Base-by-base conservation (phyloP, 2,113 vertebrate genomes). In the Hiodon tergisus region DNA sequence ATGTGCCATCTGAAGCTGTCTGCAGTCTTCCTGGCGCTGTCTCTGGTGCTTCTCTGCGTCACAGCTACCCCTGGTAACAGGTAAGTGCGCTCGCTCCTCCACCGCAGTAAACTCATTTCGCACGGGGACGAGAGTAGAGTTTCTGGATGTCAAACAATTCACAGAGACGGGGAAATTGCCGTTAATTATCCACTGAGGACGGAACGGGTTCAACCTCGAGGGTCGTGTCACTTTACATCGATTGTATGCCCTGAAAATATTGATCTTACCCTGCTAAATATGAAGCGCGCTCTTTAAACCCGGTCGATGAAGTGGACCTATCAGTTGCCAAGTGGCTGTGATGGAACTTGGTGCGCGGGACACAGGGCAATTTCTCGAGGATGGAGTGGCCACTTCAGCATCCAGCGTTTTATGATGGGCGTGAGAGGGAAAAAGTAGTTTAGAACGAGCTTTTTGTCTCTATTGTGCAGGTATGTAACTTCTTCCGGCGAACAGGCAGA, bases 1-100 rank as follows among this genome's bases (percentile, higher is more conserved):
- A 95, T 97, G 94, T 83, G 81, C 83, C 85, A 85, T 82, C 83
- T 90, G 69, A 94, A 88, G 80, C 80, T 95, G 73, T 81, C 88
- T 0, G 83, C 86, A 72, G 77, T 91, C 77, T 81, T 95, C 72
- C 82, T 93, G 55, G 59, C 89, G n/a, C 80, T 94, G 70, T 89
- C 90, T 61, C 74, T 93, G 72, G 80, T 90, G 59, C 80, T 96
- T 79, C 90, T 81, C 78, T 88, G 81, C 58, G 82, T 90, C 80
- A 84, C 90, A 66, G 80, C 93, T n/a, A 90, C 90, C 3, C 91
- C 93, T 6, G 78, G 87, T 13, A 80, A 91, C 85, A 94, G 93
- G 96, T 97, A 69, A 90, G 88, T 83, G 58, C 65, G 67, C 74
- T 1, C 31, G 1, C 76, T 81, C 55, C 83, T 80, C 78, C 75